phyloP scores from a whole-genome alignment of 1,140 invertebrate species.

The Lepidotrigona ventralis region DNA sequence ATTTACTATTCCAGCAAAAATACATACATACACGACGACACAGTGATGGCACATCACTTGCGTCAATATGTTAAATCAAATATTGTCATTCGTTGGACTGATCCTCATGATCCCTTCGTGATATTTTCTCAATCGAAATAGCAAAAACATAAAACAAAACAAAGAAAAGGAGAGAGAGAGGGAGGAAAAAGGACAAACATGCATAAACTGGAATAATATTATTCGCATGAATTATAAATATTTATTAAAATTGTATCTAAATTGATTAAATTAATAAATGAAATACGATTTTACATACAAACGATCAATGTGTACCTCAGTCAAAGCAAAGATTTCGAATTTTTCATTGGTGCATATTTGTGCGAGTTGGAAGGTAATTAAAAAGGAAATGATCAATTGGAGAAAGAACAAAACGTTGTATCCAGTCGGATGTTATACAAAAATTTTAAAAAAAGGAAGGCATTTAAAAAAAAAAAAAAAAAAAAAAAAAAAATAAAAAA shows the following conservation, averaged over 20 bases:
- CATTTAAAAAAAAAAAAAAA: background rate
- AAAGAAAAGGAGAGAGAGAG: background rate
- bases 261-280: background rate
- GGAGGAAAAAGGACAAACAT: no score
- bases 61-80: background rate
- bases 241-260: background rate
- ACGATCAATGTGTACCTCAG: background rate
- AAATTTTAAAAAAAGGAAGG: background rate
- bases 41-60: no score
- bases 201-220: background rate
- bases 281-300: background rate
- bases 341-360: conserved; percentile 19
- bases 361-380: conserved; percentile 22
- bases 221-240: background rate
- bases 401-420: background rate
- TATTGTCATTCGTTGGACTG: background rate
- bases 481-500: background rate
- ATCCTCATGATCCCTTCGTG: background rate
- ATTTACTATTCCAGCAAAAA: no score
- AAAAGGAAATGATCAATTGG: no score
- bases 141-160: background rate
- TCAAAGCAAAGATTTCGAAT: background rate
- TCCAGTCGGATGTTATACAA: background rate
- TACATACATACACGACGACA: no score
- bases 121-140: background rate